phyloP scores from a whole-genome alignment of 2,797 vertebrate species.

The Anguilla marmorata region DNA sequence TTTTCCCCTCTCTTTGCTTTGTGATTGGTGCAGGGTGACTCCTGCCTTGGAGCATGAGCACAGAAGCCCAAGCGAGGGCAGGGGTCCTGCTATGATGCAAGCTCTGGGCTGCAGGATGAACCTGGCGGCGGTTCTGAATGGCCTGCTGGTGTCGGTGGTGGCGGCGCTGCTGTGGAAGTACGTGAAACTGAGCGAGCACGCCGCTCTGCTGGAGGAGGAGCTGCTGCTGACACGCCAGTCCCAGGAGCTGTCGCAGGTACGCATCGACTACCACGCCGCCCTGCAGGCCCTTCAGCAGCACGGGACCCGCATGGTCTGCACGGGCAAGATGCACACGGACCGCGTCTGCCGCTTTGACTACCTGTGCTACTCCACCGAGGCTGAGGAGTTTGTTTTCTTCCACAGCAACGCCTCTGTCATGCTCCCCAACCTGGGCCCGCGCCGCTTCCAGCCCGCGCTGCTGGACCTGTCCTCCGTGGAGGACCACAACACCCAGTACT shows the following conservation, averaged over 20 bases:
- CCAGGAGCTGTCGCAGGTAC: slow-evolving; percentile 78
- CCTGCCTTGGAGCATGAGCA: slow-evolving; percentile 56
- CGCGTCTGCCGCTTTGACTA: slow-evolving; percentile 94
- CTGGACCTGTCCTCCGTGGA: slow-evolving; percentile 95
- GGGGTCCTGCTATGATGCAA: slow-evolving; percentile 65
- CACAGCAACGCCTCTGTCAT: slow-evolving; percentile 91
- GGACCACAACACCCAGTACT: slow-evolving; percentile 98
- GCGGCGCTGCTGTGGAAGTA: slow-evolving; percentile 96
- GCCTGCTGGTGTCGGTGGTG: slow-evolving; percentile 87
- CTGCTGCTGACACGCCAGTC: slow-evolving; percentile 79
- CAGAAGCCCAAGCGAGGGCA: slow-evolving; percentile 42
- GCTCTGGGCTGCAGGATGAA: slow-evolving; percentile 84
- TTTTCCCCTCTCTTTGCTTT: slow-evolving; percentile 40
- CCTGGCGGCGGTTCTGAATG: slow-evolving; percentile 86
- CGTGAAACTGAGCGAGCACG: slow-evolving; percentile 82
- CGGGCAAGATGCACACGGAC: slow-evolving; percentile 94
- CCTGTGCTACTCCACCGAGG: slow-evolving; percentile 92
- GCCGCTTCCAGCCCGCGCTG: slow-evolving; percentile 93
- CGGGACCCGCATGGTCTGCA: slow-evolving; percentile 95
- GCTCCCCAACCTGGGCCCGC: slow-evolving; percentile 91
- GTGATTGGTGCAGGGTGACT: slow-evolving; percentile 46
- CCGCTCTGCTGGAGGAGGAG: slow-evolving; percentile 83
- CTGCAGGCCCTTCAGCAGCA: slow-evolving; percentile 85
- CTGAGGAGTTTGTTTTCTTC: slow-evolving; percentile 95
- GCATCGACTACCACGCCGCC: slow-evolving; percentile 87